A percentile compares a stretch with the other conserved stretches of the same genome.
phyloP scores from a whole-genome alignment of 1,140 invertebrate species.

The Parapsyche elsis region DNA sequence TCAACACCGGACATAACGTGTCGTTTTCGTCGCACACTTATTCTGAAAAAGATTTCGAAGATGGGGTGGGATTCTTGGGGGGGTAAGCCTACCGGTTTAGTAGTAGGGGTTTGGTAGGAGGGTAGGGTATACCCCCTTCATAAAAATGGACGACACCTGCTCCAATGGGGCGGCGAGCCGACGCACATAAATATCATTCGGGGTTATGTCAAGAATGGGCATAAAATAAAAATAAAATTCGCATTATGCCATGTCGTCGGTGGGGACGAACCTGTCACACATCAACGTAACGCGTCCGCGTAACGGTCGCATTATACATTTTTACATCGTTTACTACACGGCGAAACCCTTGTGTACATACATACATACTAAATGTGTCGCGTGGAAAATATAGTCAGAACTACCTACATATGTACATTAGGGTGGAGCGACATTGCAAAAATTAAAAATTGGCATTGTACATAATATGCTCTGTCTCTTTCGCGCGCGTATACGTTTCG shows the following conservation, averaged over 20 bases:
- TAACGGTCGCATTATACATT: background rate
- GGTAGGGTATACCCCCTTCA: constrained; percentile 33
- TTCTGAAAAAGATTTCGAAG: constrained; percentile 53
- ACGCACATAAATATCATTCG: constrained; percentile 57
- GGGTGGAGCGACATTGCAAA: too few species aligned
- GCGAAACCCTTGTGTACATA: too few species aligned
- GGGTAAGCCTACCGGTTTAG: background rate
- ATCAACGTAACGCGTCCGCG: constrained; percentile 13
- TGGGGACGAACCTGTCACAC: constrained; percentile 39
- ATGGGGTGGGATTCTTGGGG: background rate
- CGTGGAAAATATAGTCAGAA: too few species aligned
- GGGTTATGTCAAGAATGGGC: constrained; percentile 56
- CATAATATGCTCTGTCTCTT: too few species aligned
- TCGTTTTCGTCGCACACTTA: constrained; percentile 41
- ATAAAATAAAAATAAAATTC: constrained; percentile 57
- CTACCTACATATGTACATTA: too few species aligned
- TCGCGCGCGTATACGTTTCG: too few species aligned
- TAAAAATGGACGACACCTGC: constrained; percentile 57
- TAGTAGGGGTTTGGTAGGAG: background rate
- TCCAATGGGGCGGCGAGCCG: constrained; percentile 54
- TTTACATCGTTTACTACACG: background rate
- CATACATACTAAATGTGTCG: too few species aligned
- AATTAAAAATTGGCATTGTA: too few species aligned
- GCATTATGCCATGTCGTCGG: constrained; percentile 51
- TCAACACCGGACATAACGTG: constrained; percentile 4